Percentiles rank a stretch among this genome's conserved stretches.
Evolutionary conservation across 2,888 invertebrate species (phyloP).

Genomic region (Andrena praecox): DNA sequence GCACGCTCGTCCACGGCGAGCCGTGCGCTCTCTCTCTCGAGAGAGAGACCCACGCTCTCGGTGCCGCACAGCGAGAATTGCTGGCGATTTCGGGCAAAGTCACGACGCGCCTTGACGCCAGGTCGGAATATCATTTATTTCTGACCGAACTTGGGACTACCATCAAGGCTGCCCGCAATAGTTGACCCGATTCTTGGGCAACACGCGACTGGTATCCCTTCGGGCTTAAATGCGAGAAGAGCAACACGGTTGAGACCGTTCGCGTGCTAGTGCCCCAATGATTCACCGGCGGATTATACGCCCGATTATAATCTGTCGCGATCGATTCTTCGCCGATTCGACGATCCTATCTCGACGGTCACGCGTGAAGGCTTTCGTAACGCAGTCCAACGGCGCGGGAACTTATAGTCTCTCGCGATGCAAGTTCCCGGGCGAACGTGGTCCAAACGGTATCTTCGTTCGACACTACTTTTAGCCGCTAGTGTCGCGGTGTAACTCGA

Average conservation of each 20-base stretch:
- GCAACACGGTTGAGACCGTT: neutral
- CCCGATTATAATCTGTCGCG: neutral
- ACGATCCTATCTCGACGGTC: neutral
- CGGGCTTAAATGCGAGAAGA: neutral
- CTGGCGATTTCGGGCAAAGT: neutral
- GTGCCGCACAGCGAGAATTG: neutral
- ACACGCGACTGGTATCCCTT: neutral
- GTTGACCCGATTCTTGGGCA: constrained; percentile 16
- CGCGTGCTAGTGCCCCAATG: neutral
- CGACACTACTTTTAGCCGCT: neutral
- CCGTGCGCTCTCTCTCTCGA: neutral
- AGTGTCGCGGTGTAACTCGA: neutral
- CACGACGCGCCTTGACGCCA: neutral
- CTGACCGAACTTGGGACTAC: constrained; percentile 23
- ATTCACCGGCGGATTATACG: neutral
- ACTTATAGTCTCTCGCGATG: neutral
- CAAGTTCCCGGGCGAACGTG: too few relatives aligned
- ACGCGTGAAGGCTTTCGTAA: neutral
- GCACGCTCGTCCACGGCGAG: neutral
- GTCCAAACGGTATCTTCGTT: neutral
- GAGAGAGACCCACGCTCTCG: too few relatives aligned
- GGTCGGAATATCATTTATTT: constrained; percentile 32
- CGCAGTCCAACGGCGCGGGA: neutral
- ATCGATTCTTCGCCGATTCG: neutral
- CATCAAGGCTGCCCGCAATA: constrained; percentile 32